Evolutionary conservation across 35 echinoderm and acorn worm genomes (phyloP).

Genomic region (Stichopus chloronotus): DNA sequence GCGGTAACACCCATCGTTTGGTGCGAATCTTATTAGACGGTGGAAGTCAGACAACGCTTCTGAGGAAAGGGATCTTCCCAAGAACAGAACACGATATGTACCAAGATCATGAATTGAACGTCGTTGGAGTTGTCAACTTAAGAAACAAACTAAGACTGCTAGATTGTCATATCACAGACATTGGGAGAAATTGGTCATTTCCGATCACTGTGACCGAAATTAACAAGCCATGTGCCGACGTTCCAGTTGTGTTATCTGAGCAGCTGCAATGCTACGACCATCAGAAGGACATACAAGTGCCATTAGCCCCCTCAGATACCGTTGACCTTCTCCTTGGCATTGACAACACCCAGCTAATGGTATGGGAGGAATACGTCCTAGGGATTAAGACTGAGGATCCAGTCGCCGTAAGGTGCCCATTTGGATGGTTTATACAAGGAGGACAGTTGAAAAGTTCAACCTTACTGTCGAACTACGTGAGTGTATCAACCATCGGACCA

Average conservation of each 20-base stretch:
- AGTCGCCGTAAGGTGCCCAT: slow-evolving; percentile 68
- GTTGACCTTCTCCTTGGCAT: slow-evolving; percentile 80
- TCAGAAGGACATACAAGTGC: slow-evolving; percentile 47
- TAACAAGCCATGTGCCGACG: slow-evolving; percentile 69
- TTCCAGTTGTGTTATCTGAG: slow-evolving; percentile 51
- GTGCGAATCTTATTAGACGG: slow-evolving; percentile 81
- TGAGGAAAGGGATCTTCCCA: slow-evolving; percentile 72
- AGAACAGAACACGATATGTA: too few relatives aligned
- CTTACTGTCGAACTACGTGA: slow-evolving; percentile 71
- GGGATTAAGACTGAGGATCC: slow-evolving; percentile 25
- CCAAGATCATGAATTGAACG: too few relatives aligned
- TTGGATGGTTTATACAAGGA: slow-evolving; percentile 79
- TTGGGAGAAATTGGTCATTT: slow-evolving; percentile 67
- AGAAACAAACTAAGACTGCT: slow-evolving; percentile 62
- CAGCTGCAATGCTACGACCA: slow-evolving; percentile 63
- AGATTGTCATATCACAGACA: slow-evolving; percentile 71
- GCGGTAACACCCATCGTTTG: slow-evolving; percentile 50
- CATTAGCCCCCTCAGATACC: slow-evolving; percentile 58
- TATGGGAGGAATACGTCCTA: slow-evolving; percentile 37
- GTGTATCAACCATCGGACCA: slow-evolving; percentile 70
- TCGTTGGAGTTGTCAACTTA: too few relatives aligned
- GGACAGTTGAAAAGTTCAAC: slow-evolving; percentile 38
- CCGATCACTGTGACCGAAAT: slow-evolving; percentile 77
- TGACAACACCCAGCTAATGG: slow-evolving; percentile 66
- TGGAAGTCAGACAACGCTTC: slow-evolving; percentile 75